Evolutionary conservation across 2,888 invertebrate species (phyloP).

Genomic region (Synergus gifuensis): DNA sequence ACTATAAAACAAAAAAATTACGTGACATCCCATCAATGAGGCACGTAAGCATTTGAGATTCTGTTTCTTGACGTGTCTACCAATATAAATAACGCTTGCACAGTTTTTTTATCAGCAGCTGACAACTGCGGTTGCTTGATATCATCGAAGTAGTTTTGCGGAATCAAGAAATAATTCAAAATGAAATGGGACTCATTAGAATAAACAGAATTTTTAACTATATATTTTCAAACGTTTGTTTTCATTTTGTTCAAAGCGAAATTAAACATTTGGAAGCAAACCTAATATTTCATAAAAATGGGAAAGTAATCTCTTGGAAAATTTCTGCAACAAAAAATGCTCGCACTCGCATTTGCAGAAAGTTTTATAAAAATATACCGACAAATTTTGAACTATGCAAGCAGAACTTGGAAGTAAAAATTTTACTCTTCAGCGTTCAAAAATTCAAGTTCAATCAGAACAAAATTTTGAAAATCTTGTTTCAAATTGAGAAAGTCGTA

Average conservation of each 20-base stretch:
- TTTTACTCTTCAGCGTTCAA: neutral
- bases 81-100: constrained; percentile 32
- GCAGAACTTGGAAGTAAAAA: neutral
- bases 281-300: neutral
- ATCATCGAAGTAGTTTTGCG: neutral
- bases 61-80: constrained; percentile 31
- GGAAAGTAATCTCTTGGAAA: neutral
- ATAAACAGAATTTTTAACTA: neutral
- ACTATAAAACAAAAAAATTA: neutral
- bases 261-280: neutral
- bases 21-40: constrained; percentile 30
- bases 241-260: neutral
- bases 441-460: neutral
- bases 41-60: constrained; percentile 36
- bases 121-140: neutral
- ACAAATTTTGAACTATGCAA: neutral
- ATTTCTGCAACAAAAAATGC: neutral
- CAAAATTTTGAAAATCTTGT: neutral
- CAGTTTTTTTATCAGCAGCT: neutral
- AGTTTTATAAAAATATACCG: constrained; percentile 19
- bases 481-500: neutral
- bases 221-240: neutral
- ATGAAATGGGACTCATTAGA: neutral
- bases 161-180: neutral
- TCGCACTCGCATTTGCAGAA: constrained; percentile 15